phyloP scores from a whole-genome alignment of 2,888 invertebrate species.

The Gastrophysa polygoni region DNA sequence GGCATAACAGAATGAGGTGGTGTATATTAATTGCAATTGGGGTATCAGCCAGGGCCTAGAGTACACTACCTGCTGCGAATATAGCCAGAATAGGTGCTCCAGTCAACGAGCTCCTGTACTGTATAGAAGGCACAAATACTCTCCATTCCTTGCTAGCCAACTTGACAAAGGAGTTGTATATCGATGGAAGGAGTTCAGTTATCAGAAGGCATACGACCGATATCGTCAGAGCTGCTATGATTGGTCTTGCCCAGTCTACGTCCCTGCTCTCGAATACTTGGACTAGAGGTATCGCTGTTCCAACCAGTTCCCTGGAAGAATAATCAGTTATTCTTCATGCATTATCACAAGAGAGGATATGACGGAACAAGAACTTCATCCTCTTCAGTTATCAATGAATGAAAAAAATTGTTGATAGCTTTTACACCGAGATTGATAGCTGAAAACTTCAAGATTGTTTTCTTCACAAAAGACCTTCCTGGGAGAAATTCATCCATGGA shows the following conservation, averaged over 20 bases:
- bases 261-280: constrained; percentile 66
- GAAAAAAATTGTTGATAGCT: too few species aligned
- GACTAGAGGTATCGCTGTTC: constrained; percentile 66
- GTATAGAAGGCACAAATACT: constrained; percentile 66
- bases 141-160: constrained; percentile 69
- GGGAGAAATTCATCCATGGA: too few species aligned
- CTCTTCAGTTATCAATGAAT: too few species aligned
- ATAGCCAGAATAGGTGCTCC: constrained; percentile 70
- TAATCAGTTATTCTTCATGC: too few species aligned
- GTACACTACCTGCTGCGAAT: constrained; percentile 63
- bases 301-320: constrained; percentile 63
- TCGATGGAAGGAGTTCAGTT: constrained; percentile 65
- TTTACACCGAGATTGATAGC: too few species aligned
- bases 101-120: constrained; percentile 65
- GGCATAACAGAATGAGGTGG: too few species aligned
- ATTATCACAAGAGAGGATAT: too few species aligned
- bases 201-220: constrained; percentile 66
- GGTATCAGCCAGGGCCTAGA: too few species aligned
- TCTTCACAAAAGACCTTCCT: too few species aligned
- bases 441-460: too few species aligned
- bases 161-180: constrained; percentile 63
- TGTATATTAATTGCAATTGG: too few species aligned
- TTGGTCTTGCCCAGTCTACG: constrained; percentile 66
- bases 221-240: constrained; percentile 66
- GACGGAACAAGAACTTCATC: too few species aligned